These are phyloP conservation scores for Chrysaora quinquecirrha DNA, from an alignment of 30 jellyfish, hydroid and myxozoan species.

Conservation along the genomic window DNA sequence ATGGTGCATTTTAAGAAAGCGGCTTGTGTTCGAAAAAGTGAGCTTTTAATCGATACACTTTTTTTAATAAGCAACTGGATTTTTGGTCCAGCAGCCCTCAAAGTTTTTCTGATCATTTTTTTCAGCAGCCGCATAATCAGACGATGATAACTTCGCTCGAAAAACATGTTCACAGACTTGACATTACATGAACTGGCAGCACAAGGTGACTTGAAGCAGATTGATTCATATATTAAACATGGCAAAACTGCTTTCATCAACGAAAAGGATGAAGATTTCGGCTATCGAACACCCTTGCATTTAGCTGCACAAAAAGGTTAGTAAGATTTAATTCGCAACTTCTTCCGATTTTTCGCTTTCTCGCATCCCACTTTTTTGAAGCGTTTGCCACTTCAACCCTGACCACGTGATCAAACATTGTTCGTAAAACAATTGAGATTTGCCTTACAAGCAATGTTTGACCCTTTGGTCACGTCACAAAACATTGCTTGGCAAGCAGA, in stretches of 20 bases:
- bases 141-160: background rate
- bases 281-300: constrained; percentile 75
- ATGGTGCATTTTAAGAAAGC: too few species aligned
- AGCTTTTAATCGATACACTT: too few species aligned
- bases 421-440: too few species aligned
- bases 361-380: background rate
- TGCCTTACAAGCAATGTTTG: too few species aligned
- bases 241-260: constrained; percentile 46
- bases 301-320: constrained; percentile 87
- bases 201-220: constrained; percentile 72
- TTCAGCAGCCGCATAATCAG: background rate
- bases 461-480: too few species aligned
- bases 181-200: constrained; percentile 85
- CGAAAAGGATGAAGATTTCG: constrained; percentile 76
- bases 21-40: too few species aligned
- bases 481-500: too few species aligned
- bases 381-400: background rate
- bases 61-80: too few species aligned
- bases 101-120: background rate
- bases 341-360: background rate
- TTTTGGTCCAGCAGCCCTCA: too few species aligned
- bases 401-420: too few species aligned
- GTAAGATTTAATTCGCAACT: too few species aligned
- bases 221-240: constrained; percentile 46
- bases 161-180: constrained; percentile 57